These are phyloP conservation scores for Penaeus indicus DNA, from an alignment of 1,140 invertebrate genomes.

Conservation along the genomic window DNA sequence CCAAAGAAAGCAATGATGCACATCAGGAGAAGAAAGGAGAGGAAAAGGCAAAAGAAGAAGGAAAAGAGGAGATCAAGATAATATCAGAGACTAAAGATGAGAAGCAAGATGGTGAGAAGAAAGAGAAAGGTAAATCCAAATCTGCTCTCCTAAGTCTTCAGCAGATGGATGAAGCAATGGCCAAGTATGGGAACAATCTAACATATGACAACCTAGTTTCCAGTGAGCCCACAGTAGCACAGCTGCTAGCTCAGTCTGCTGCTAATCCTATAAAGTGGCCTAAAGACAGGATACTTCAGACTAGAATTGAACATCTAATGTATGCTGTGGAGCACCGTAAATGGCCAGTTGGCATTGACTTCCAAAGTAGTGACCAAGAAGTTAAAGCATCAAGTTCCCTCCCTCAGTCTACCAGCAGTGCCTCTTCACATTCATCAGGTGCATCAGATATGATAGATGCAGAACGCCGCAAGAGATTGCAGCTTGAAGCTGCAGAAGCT, in stretches of 20 bases:
- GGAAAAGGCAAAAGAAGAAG: neutral
- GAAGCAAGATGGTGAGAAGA: constrained; percentile 1
- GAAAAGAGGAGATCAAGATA: constrained; percentile 66
- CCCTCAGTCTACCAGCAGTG: constrained; percentile 17
- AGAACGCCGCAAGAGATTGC: constrained; percentile 47
- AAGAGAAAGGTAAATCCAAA: constrained; percentile 18
- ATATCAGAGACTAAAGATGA: constrained; percentile 76
- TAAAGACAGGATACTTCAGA: constrained; percentile 66
- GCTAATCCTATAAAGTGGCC: constrained; percentile 68
- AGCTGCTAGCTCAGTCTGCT: constrained; percentile 67
- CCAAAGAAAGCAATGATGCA: neutral
- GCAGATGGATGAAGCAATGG: constrained; percentile 68
- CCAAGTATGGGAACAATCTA: constrained; percentile 61
- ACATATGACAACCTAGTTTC: constrained; percentile 66
- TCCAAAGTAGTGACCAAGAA: constrained; percentile 59
- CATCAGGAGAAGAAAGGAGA: constrained; percentile 10
- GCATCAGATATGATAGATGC: constrained; percentile 33
- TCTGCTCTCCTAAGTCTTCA: constrained; percentile 65
- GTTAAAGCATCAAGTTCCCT: constrained; percentile 14
- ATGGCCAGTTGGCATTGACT: constrained; percentile 66
- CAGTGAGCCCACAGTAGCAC: constrained; percentile 66
- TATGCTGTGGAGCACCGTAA: constrained; percentile 64
- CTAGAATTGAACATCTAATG: constrained; percentile 66
- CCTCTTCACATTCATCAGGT: constrained; percentile 20
- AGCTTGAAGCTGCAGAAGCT: constrained; percentile 44